These are phyloP conservation scores for Chelmon rostratus DNA, from an alignment of 2,797 vertebrate species.

Conservation along the genomic window DNA sequence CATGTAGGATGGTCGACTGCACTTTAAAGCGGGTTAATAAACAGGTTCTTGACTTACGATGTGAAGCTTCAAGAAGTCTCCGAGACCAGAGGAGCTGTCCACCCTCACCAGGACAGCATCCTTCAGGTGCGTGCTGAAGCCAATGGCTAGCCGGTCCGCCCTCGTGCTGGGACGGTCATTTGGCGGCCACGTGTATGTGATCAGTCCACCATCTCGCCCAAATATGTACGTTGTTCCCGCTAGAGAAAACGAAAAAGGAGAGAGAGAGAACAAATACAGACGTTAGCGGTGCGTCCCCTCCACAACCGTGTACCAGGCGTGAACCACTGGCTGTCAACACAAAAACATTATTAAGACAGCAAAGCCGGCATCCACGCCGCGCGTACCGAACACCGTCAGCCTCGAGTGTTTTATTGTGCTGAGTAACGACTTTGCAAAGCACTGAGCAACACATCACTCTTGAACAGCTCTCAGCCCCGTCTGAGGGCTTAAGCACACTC, in stretches of 20 bases:
- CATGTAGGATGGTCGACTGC: neutral
- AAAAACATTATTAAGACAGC: constrained; percentile 60
- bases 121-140: constrained; percentile 97
- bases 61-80: constrained; percentile 98
- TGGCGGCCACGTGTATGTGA: constrained; percentile 98
- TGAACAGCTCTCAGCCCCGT: constrained; percentile 68
- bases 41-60: constrained; percentile 90
- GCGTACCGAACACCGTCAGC: constrained; percentile 44
- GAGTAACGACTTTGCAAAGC: constrained; percentile 72
- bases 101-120: constrained; percentile 96
- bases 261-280: constrained; percentile 32
- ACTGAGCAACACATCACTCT: constrained; percentile 69
- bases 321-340: constrained; percentile 60
- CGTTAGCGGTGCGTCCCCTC: constrained; percentile 24
- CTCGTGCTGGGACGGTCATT: constrained; percentile 98
- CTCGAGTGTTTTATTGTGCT: constrained; percentile 67
- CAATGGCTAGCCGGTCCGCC: constrained; percentile 96
- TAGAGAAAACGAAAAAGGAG: constrained; percentile 63
- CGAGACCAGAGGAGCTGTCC: constrained; percentile 97
- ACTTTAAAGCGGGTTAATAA: constrained; percentile 5
- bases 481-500: constrained; percentile 72
- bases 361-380: constrained; percentile 36
- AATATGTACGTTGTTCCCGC: constrained; percentile 99
- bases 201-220: constrained; percentile 96
- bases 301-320: neutral